Base-by-base conservation (phyloP, 2,888 invertebrate species). In the Chrysodeixis includens region DNA sequence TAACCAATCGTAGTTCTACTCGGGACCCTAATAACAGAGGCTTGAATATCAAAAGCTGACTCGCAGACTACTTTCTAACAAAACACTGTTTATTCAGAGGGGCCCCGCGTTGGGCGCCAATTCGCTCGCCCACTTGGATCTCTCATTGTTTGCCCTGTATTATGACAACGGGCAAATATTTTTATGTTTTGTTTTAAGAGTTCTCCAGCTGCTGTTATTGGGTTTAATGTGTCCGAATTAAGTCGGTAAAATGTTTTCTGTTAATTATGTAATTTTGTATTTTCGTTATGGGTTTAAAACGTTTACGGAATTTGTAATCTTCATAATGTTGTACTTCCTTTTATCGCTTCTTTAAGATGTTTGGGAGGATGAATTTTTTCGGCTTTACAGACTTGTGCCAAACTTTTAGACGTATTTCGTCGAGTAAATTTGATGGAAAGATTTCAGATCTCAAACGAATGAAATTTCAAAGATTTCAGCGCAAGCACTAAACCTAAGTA, bases 81-180 rank as follows among this genome's bases (percentile, higher is more conserved):
- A 52, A 52, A 26, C 14, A 32, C 30, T 59, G 59, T 52, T 52
- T 59, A 35, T 51, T 52, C 59, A 52, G 30, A 59, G 59, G 59
- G 51, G 65, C 20, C 80, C 80, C 77, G 63, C 62, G 69, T 53
- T 73, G 82, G 80, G 80, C 74, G 77, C 75, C 82, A 82, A 68
- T 66, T 62, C 62, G 52, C 66, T 22, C 35, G 55, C 72, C 72
- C 40, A 16, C 59, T 63, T 49, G 7, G 8, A 4, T n/a, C 35
- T 65, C 61, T 59, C 49, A 56, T 64, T 65, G 56, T 71, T 71
- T 57, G 51, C 35, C 30, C 35, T 60, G 12, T 52, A 32, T 44
- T 52, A 56, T 32, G 26, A 57, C n/a, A 12, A 12, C 35, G 32
- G 58, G 30, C 51, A 56, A 54, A 67, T 55, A 57, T 53, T 30